Evolutionary conservation across 1,140 invertebrate genomes (phyloP).

Genomic region (Onthophagus taurus): DNA sequence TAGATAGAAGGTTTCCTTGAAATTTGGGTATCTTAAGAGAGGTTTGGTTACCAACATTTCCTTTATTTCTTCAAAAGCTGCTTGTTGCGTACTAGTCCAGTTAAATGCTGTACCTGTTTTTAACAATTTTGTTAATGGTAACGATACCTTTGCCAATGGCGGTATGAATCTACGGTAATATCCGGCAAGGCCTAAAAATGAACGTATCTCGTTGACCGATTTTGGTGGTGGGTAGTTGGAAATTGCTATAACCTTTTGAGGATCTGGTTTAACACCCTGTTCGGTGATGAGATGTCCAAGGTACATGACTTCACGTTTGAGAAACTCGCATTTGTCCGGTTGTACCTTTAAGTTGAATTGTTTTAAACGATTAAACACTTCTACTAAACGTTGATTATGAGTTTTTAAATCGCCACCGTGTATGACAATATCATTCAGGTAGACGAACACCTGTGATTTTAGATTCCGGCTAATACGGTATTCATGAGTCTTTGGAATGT

Average conservation of each 20-base stretch:
- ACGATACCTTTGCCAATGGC: slow-evolving; percentile 31
- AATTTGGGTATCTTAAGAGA: slow-evolving; percentile 26
- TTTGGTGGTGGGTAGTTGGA: slow-evolving; percentile 22
- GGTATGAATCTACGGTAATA: slow-evolving; percentile 28
- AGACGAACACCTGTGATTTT: slow-evolving; percentile 16
- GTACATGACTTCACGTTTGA: slow-evolving; percentile 23
- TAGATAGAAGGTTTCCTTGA: slow-evolving; percentile 23
- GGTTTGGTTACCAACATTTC: slow-evolving; percentile 30
- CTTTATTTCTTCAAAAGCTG: neutral
- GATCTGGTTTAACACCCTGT: slow-evolving; percentile 15
- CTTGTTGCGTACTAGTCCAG: slow-evolving; percentile 30
- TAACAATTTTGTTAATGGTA: slow-evolving; percentile 29
- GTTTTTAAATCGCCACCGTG: too few relatives aligned
- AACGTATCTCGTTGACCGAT: slow-evolving; percentile 25
- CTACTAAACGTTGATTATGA: too few relatives aligned
- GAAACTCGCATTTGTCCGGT: slow-evolving; percentile 27
- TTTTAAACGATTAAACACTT: too few relatives aligned
- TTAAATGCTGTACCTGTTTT: slow-evolving; percentile 36
- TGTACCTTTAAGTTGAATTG: slow-evolving; percentile 24
- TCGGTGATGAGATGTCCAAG: slow-evolving; percentile 21
- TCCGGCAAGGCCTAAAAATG: slow-evolving; percentile 20
- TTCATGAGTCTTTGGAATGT: slow-evolving; percentile 19
- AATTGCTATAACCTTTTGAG: slow-evolving; percentile 24
- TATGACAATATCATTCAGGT: slow-evolving; percentile 31
- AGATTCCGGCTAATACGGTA: slow-evolving; percentile 12